Base-by-base conservation (phyloP, 1,140 invertebrate genomes). In the Micrasema minimum region DNA sequence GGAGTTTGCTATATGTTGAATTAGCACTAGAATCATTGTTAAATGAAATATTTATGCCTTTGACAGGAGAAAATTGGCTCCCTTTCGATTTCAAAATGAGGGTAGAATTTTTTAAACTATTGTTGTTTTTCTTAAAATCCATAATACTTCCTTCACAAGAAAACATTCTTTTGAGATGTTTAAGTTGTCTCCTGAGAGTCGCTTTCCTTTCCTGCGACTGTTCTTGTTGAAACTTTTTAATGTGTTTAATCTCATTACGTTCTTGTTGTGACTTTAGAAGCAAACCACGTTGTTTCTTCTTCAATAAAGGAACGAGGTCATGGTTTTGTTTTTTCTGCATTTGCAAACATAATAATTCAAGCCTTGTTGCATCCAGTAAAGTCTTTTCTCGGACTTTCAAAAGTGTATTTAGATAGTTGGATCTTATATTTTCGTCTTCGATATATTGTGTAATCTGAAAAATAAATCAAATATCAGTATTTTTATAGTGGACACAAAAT, bases 201-300 rank as follows among this genome's bases (percentile, higher is more conserved):
- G 55, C 46, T 35, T 69, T 69, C 45, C 69, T 65, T 31, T 75
- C 69, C 18, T 72, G 37, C 4, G 69, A 75, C n/a, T 68, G 65
- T 38, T 68, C 65, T 35, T 69, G 62, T 55, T 75, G 73, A 69
- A 69, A 75, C 12, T 72, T 75, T 59, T 67, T 71, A 22, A 75
- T 75, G n/a, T 68, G 50, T 23, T 66, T 75, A 16, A 75, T 75
- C 50, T 75, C 73, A 59, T 75, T 72, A 12, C 69, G 43, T 61
- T 75, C 73, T 35, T 72, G 69, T 57, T 75, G 73, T 5, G 71
- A 65, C 62, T 72, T 75, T 12, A 75, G 41, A 1, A 75, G 35
- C 20, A 75, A 55, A 18, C 55, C 73, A 0, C 73, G 31, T 38
- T 75, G 73, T 66, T 69, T 75, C 23, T 69, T 75, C 46, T 72